phyloP scores from a whole-genome alignment of 2,113 vertebrate species.

The Origma solitaria region DNA sequence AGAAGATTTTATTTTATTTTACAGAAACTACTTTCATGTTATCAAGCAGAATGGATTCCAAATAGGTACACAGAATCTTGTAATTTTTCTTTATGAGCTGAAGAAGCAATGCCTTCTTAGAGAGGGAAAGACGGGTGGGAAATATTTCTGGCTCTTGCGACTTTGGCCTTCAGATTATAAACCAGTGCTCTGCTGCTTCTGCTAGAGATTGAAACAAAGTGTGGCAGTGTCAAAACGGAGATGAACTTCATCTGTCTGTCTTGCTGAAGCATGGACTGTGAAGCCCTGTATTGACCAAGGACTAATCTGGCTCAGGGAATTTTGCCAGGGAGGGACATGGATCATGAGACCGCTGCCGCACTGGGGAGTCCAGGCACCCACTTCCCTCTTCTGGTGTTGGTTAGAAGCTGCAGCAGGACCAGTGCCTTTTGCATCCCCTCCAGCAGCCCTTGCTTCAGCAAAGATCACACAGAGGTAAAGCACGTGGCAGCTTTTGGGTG shows the following conservation, averaged over 20 bases:
- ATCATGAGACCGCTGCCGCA: rapidly evolving
- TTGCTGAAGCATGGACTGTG: neutral
- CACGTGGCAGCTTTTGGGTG: neutral
- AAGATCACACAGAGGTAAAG: neutral
- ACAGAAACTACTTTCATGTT: neutral
- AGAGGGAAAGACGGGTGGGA: neutral
- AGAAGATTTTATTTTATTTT: neutral
- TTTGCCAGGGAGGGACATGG: too few species aligned
- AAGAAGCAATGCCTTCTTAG: neutral
- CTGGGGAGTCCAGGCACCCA: too few species aligned
- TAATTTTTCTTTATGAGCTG: neutral
- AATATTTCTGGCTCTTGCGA: neutral
- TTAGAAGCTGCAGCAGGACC: neutral
- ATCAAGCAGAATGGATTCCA: neutral
- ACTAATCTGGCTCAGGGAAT: neutral
- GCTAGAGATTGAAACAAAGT: neutral
- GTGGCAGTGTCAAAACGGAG: neutral
- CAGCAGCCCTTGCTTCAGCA: neutral
- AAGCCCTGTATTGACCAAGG: neutral
- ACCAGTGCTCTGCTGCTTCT: neutral
- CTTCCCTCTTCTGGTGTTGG: too few species aligned
- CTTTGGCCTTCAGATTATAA: neutral
- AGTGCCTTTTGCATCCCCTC: neutral
- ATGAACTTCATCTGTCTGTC: neutral
- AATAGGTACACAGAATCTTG: neutral